These are phyloP conservation scores for Siphamia tubifer DNA, from an alignment of 2,113 vertebrate species.

Conservation along the genomic window DNA sequence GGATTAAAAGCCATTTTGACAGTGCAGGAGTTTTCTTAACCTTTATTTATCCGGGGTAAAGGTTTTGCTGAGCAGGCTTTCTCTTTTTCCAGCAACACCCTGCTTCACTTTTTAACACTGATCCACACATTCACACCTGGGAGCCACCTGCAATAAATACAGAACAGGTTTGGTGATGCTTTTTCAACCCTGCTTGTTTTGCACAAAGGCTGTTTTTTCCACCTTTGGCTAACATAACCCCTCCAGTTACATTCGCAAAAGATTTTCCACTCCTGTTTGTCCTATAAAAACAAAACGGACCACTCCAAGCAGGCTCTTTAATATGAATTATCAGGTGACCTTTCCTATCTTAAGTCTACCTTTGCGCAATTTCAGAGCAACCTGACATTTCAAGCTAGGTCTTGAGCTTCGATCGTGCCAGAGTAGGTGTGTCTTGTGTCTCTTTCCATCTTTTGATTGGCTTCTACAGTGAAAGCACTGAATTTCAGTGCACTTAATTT, in stretches of 20 bases:
- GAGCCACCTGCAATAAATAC: background rate
- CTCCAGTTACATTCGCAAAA: background rate
- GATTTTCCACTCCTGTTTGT: background rate
- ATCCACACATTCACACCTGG: background rate
- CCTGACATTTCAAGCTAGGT: slow-evolving; percentile 21
- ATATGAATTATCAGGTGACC: slow-evolving; percentile 16
- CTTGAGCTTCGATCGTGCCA: slow-evolving; percentile 17
- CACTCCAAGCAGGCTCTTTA: background rate
- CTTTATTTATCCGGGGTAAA: slow-evolving; percentile 34
- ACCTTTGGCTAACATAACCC: background rate
- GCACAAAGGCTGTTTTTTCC: background rate
- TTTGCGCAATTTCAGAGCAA: slow-evolving; percentile 8
- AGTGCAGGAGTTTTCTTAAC: slow-evolving; percentile 23
- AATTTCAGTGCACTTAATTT: slow-evolving; percentile 73
- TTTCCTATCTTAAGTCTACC: background rate
- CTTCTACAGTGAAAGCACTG: slow-evolving; percentile 14
- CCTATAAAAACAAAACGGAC: background rate
- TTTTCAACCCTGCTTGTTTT: background rate
- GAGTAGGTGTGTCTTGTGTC: background rate
- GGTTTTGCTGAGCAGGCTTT: background rate
- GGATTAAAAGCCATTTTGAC: slow-evolving; percentile 33
- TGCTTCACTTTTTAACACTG: background rate
- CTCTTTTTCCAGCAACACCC: background rate
- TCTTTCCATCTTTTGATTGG: slow-evolving; percentile 46
- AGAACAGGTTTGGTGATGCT: slow-evolving; percentile 10